Evolutionary conservation across 2,888 invertebrate species (phyloP), one percentile per base, ranked within the genome.

Genomic region (Drosophila mimica): DNA sequence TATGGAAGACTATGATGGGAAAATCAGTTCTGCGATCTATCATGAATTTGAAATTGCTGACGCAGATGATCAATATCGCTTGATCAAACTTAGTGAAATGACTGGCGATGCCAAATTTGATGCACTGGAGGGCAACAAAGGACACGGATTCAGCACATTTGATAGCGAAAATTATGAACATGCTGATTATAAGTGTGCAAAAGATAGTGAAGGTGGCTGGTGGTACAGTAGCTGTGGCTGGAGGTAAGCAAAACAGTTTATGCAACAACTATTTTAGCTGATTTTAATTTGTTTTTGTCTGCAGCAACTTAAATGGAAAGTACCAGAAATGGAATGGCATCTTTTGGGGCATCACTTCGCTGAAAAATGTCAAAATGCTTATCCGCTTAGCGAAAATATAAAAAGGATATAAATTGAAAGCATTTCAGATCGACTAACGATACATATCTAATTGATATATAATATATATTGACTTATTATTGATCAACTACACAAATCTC

Each of bases 1-100:
- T 7, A 20, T 20, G 13, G 11, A 13, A 20, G 6, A 20, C 6
- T 1, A 0, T 13, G 0, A 7, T 20, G 43, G 43, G 4, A 0
- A 1, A 1, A 6, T 1, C 20, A 20, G 0, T 7, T 13, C 13
- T 2, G 20, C 43, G 11, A 46, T 7, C 13, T 46, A 46, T 46
- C 7, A 13, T 3, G 13, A 46, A 20, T 20, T 46, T 7, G 7
- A 20, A 13, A 20, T 20, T 13, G 20, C 13, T 46, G 13, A 1
- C 20, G 13, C 20, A 46, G 7, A 13, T 13, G 4, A 13, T 20
- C 7, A 46, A 20, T 46, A 46, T 46, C 13, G 20, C 20, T 20
- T 46, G 43, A 13, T 4, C 20, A 7, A 46, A 0, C 7, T 46
- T 7, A 2, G 43, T 20, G 4, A 13, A 46, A 46, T 20, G 43